Evolutionary conservation across 2,113 vertebrate species (phyloP), one percentile per base, ranked within the genome.

Genomic region (Rousettus leschenaultii): DNA sequence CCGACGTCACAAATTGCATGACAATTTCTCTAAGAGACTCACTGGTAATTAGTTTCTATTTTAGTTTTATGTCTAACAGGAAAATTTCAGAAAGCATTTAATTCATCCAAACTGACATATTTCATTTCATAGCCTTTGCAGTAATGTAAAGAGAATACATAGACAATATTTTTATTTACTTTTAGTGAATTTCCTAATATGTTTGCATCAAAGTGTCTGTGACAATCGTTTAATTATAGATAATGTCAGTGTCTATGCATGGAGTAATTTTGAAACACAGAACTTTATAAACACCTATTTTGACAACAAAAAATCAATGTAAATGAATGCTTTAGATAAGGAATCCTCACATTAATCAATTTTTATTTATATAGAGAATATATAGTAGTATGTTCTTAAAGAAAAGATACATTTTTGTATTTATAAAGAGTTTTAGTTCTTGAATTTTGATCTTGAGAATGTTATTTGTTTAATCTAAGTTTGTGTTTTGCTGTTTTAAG

Each of bases 181-280:
- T 91, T 61, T n/a, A 68, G 12, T 24, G 86, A 86, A 0, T 1
- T 71, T 96, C 77, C 71, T 75, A 48, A 38, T 30, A 85, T 89
- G 87, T 97, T 97, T 84, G 71, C n/a, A 28, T 85, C 65, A 6
- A 82, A 68, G 95, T 65, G 6, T 33, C 3, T 65, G 22, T 92
- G 48, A 96, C 78, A 80, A 45, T 53, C 61, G 21, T 96, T 96
- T 96, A 95, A 75, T 97, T 94, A 93, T 85, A 94, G 86, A 51
- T 95, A 87, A 21, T 78, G 1, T 3, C 92, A 94, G 19, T 68
- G 70, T 53, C 66, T 95, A 14, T 38, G 7, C 43, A 26, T 7
- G 77, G 11, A 82, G 8, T 3, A 82, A 93, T 97, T 79, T 91
- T 94, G 84, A 96, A 96, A 94, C 26, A 89, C 0, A 51, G 68